These are phyloP conservation scores for Drosophila suboccidentalis DNA, from an alignment of 2,888 invertebrate species.

Conservation along the genomic window DNA sequence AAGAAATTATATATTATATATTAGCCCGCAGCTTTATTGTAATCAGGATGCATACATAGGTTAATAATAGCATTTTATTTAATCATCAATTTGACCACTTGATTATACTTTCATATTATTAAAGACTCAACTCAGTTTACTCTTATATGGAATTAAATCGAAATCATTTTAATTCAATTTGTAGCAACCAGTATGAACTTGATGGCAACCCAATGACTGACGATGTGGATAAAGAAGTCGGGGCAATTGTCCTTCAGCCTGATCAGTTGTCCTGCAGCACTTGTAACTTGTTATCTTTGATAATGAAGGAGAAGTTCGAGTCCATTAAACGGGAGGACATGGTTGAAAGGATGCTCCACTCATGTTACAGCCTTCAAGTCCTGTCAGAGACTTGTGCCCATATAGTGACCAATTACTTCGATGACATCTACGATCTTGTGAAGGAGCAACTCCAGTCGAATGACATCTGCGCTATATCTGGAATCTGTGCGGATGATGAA, in stretches of 20 bases:
- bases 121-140: too few species aligned
- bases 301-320: constrained; percentile 4
- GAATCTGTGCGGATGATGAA: constrained; percentile 8
- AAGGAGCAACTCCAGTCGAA: constrained; percentile 15
- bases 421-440: constrained; percentile 19
- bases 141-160: neutral
- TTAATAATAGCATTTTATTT: neutral
- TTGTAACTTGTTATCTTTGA: constrained; percentile 19
- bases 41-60: neutral
- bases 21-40: neutral
- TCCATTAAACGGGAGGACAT: constrained; percentile 6
- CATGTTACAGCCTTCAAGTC: constrained; percentile 11
- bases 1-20: neutral
- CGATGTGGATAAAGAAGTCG: neutral
- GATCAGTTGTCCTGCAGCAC: constrained; percentile 30
- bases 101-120: too few species aligned
- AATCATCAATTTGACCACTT: neutral
- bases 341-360: constrained; percentile 1
- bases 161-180: neutral
- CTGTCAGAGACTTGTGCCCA: constrained; percentile 24
- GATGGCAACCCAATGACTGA: neutral
- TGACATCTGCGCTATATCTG: constrained; percentile 8
- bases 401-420: constrained; percentile 22
- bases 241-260: neutral
- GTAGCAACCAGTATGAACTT: neutral